Base-by-base conservation (phyloP, 2,888 invertebrate genomes). In the Aphrophora alni region DNA sequence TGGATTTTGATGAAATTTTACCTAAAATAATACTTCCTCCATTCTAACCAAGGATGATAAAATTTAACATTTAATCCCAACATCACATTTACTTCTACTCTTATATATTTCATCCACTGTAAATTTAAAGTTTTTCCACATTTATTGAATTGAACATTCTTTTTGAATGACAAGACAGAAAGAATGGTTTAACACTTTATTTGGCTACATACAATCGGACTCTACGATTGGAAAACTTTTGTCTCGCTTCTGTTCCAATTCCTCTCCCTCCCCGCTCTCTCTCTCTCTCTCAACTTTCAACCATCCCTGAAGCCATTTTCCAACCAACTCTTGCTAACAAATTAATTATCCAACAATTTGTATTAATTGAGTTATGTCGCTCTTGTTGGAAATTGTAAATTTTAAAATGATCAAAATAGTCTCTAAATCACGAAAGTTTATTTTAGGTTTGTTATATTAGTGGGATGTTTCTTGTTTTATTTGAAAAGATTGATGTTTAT, bases 281-380 rank as follows among this genome's bases (percentile, higher is more conserved):
- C n/a, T n/a, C n/a, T n/a, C n/a, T n/a, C n/a, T n/a, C n/a, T n/a
- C n/a, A n/a, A n/a, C n/a, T n/a, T 59, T 33, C 33, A 3, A 33
- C 33, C 59, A 59, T n/a, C n/a, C 59, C 59, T 59, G 21, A 21
- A 14, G 59, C 59, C 1, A 4, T 59, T 59, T 59, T 59, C 59
- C 59, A 5, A 59, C 59, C 59, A 59, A 59, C 59, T 59, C 59
- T 59, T 59, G 59, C n/a, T 59, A 59, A 59, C 59, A 59, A n/a
- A 21, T 59, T 59, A 59, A 59, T 59, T 59, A 59, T 59, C 59
- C 21, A 59, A 59, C 59, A 59, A 59, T 59, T 59, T 21, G 59
- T 59, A 59, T 59, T 59, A 59, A 59, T 21, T 59, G 59, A 59
- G 14, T 59, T 59, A 33, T 21, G 7, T 59, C 21, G 3, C 59